Percentiles rank a stretch among this genome's conserved stretches.
Conservation (phyloP, 2,888 invertebrate genomes). For the Spisula subtruncata region DNA sequence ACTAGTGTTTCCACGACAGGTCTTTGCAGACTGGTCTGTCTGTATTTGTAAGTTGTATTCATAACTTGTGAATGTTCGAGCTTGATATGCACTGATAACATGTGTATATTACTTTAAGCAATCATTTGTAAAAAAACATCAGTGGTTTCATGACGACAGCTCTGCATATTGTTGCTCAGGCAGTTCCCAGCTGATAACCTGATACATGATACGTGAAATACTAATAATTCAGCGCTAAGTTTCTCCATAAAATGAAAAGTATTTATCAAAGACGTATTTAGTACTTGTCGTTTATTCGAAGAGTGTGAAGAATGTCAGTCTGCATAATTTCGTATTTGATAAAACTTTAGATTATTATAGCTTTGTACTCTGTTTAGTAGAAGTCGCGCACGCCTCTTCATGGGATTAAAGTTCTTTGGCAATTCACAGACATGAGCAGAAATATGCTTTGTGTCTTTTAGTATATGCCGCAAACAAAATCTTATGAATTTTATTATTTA, state of each 20-base stretch:
- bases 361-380: not conserved
- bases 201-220: not conserved
- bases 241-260: not conserved
- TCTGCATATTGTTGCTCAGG: too few species aligned
- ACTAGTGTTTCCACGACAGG: too few species aligned
- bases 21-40: too few species aligned
- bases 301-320: not conserved
- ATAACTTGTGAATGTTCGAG: too few species aligned
- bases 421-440: not conserved
- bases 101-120: too few species aligned
- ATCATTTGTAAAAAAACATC: too few species aligned
- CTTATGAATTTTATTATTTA: not conserved
- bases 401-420: not conserved
- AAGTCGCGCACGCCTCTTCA: not conserved
- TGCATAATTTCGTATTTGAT: constrained; percentile 4
- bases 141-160: too few species aligned
- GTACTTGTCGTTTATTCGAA: not conserved
- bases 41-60: too few species aligned
- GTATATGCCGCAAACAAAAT: not conserved
- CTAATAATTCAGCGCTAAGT: not conserved
- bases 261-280: constrained; percentile 17
- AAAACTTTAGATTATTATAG: not conserved
- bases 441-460: not conserved
- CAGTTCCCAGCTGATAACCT: not conserved
- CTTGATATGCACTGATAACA: too few species aligned